These are phyloP conservation scores for Merodon equestris DNA, from an alignment of 2,888 invertebrate genomes.

Conservation along the genomic window DNA sequence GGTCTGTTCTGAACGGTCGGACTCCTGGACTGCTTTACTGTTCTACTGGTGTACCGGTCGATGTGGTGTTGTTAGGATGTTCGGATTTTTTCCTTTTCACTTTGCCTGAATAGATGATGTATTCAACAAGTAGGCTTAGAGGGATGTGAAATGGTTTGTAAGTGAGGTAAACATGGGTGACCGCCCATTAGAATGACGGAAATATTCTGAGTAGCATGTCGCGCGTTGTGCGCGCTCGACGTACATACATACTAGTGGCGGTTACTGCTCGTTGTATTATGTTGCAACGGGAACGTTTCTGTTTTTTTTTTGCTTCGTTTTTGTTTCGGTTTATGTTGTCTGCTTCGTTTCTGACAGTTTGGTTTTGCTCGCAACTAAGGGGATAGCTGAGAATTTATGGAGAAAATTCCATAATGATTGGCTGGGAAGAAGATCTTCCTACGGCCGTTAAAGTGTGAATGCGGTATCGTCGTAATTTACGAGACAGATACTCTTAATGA, in stretches of 20 bases:
- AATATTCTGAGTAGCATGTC: conserved; percentile 67
- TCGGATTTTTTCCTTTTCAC: conserved; percentile 24
- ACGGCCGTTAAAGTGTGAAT: no score
- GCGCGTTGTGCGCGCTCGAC: conserved; percentile 36
- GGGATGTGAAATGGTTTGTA: conserved; percentile 57
- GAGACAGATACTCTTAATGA: no score
- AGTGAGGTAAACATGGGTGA: conserved; percentile 66
- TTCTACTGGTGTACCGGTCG: no score
- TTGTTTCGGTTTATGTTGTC: neutral
- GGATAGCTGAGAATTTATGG: conserved; percentile 61
- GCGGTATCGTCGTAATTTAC: no score
- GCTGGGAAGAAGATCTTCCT: conserved; percentile 40
- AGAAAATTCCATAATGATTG: conserved; percentile 53
- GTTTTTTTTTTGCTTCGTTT: conserved; percentile 9
- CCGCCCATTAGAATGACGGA: conserved; percentile 69
- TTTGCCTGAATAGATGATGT: conserved; percentile 53
- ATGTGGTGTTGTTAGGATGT: conserved; percentile 17
- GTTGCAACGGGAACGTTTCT: conserved; percentile 2
- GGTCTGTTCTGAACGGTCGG: no score
- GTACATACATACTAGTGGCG: no score
- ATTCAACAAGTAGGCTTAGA: conserved; percentile 54
- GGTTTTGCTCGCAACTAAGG: neutral
- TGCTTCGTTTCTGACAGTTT: no score
- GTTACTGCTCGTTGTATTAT: conserved; percentile 37
- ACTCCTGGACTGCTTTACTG: no score